Percentiles rank a stretch among this genome's conserved stretches.
These are phyloP conservation scores for Argentina silus DNA, from an alignment of 2,797 vertebrate species.

Conservation along the genomic window DNA sequence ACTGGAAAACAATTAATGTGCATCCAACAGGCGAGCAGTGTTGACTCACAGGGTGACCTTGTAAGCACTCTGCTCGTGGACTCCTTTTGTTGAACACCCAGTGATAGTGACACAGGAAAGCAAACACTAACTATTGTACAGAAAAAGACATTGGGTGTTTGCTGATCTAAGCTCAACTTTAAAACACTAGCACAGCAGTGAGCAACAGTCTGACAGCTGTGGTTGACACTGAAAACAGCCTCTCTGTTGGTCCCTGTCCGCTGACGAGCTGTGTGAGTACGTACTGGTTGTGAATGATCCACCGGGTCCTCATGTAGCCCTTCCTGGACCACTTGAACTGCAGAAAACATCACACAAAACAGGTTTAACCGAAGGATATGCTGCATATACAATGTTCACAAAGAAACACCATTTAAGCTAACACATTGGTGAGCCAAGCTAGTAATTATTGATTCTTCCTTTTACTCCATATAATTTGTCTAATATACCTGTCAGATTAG, in stretches of 20 bases:
- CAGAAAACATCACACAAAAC: conserved; percentile 42
- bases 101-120: conserved; percentile 37
- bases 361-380: conserved; percentile 30
- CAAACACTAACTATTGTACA: conserved; percentile 48
- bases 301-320: conserved; percentile 85
- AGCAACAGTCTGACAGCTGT: neutral
- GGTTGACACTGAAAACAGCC: too few relatives aligned
- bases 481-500: conserved; percentile 70
- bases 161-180: conserved; percentile 6
- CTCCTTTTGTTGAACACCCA: conserved; percentile 20
- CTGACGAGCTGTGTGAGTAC: conserved; percentile 41
- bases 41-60: conserved; percentile 51
- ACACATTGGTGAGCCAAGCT: conserved; percentile 58
- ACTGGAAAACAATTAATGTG: conserved; percentile 61
- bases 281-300: conserved; percentile 85
- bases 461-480: conserved; percentile 66
- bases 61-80: conserved; percentile 40
- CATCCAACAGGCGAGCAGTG: conserved; percentile 45
- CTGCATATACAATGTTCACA: conserved; percentile 38
- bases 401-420: conserved; percentile 50
- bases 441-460: conserved; percentile 68
- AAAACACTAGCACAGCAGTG: conserved; percentile 11
- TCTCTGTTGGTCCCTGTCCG: neutral
- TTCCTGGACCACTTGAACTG: conserved; percentile 89
- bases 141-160: conserved; percentile 26